A percentile compares a stretch with the other conserved stretches of the same genome.
Conservation (phyloP, 1,140 invertebrate species). For the Tribolium madens region DNA sequence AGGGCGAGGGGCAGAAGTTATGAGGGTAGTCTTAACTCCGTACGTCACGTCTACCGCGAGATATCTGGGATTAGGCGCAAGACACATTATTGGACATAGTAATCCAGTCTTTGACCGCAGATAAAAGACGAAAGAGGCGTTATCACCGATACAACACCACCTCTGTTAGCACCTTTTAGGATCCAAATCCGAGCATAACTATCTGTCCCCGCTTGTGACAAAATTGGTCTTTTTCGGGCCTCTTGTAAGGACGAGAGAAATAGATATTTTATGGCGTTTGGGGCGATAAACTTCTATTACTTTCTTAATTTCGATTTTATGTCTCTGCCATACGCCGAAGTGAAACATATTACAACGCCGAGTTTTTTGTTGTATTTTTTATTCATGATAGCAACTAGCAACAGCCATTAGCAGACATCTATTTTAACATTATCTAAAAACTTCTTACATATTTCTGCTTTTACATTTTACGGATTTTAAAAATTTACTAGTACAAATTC, state of each 20-base stretch:
- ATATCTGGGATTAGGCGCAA: constrained; percentile 57
- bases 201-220: constrained; percentile 5
- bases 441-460: constrained; percentile 13
- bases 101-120: constrained; percentile 59
- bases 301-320: constrained; percentile 39
- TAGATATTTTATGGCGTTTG: constrained; percentile 22
- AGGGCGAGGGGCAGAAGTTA: constrained; percentile 53
- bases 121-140: constrained; percentile 53
- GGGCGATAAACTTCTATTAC: constrained; percentile 34
- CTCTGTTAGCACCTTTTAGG: constrained; percentile 45
- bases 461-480: constrained; percentile 5
- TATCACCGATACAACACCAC: constrained; percentile 45
- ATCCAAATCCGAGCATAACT: constrained; percentile 44
- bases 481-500: not conserved
- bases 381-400: not conserved
- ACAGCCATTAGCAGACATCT: constrained; percentile 2
- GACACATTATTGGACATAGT: constrained; percentile 61
- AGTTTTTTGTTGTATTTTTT: constrained; percentile 32
- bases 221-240: constrained; percentile 45
- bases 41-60: constrained; percentile 54
- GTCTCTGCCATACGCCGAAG: constrained; percentile 2
- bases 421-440: constrained; percentile 2
- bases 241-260: not conserved
- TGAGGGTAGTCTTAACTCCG: constrained; percentile 52
- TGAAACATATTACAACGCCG: constrained; percentile 17